Conservation (phyloP, 2,113 vertebrate species). For the Trinectes maculatus region DNA sequence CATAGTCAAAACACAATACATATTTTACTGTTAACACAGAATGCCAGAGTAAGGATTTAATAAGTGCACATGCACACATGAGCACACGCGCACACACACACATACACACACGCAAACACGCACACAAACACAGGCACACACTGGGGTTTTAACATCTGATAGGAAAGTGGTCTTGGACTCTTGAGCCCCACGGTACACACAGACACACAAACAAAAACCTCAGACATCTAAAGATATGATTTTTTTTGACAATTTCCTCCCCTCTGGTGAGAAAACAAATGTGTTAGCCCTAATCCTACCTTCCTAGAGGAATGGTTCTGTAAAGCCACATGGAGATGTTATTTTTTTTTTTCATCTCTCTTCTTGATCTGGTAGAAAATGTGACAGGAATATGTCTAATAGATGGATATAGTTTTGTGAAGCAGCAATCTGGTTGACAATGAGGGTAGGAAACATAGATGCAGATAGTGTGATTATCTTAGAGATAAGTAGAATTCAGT, state of each 20-base stretch:
- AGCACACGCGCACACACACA: slow-evolving; percentile 31
- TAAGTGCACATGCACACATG: slow-evolving; percentile 57
- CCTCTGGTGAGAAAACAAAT: slow-evolving; percentile 57
- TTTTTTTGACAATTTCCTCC: slow-evolving; percentile 47
- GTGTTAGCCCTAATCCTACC: slow-evolving; percentile 75
- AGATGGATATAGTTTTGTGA: slow-evolving; percentile 66
- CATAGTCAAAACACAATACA: slow-evolving; percentile 74
- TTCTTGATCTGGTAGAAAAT: slow-evolving; percentile 58
- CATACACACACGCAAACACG: slow-evolving; percentile 18
- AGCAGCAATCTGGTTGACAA: slow-evolving; percentile 68
- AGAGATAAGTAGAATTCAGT: slow-evolving; percentile 61
- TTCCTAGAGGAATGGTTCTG: slow-evolving; percentile 60
- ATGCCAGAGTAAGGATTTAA: slow-evolving; percentile 69
- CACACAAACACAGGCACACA: slow-evolving; percentile 32
- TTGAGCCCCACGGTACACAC: neutral
- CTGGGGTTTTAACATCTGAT: neutral
- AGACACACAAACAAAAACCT: slow-evolving; percentile 14
- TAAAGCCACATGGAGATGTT: slow-evolving; percentile 60
- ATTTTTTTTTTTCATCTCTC: slow-evolving; percentile 4
- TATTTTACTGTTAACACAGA: slow-evolving; percentile 67
- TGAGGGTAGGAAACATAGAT: slow-evolving; percentile 60
- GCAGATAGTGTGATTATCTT: slow-evolving; percentile 53
- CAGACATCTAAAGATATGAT: slow-evolving; percentile 62
- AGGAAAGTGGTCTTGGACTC: neutral
- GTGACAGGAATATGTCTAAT: slow-evolving; percentile 55